Conservation (phyloP, 2,888 invertebrate species). For the Thymelicus lineola region DNA sequence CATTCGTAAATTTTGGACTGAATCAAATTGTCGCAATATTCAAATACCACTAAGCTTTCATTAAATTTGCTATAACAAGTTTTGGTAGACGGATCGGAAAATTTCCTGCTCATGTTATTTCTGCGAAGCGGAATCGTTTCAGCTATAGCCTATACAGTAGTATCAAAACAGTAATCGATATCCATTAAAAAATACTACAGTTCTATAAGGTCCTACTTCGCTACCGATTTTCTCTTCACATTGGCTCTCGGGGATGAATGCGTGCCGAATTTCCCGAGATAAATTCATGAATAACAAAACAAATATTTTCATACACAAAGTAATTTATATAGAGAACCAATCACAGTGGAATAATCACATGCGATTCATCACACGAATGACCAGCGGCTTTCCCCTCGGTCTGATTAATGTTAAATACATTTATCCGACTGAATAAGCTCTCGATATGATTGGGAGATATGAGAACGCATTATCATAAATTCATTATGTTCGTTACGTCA, state of each 20-base stretch:
- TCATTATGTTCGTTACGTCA: conserved; percentile 1
- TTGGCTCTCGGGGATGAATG: no score
- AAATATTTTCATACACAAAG: conserved; percentile 1
- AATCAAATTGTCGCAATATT: background rate
- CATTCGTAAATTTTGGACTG: background rate
- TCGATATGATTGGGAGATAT: background rate
- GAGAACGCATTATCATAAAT: conserved; percentile 2
- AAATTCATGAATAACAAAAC: background rate
- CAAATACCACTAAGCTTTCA: background rate
- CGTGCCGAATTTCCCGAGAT: background rate
- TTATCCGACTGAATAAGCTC: background rate
- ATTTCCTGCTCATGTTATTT: background rate
- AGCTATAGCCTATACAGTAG: no score
- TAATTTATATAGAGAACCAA: background rate
- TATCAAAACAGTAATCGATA: no score
- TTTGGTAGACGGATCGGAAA: background rate
- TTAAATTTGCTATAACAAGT: background rate
- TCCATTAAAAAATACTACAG: no score
- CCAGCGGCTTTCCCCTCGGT: background rate
- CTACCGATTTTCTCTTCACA: no score
- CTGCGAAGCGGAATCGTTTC: no score
- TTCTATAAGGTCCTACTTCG: no score
- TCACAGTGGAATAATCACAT: background rate
- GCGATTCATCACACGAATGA: background rate
- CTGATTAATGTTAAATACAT: conserved; percentile 8